Base-by-base conservation (phyloP, 2,797 vertebrate species). In the Philypnodon macrostomus region DNA sequence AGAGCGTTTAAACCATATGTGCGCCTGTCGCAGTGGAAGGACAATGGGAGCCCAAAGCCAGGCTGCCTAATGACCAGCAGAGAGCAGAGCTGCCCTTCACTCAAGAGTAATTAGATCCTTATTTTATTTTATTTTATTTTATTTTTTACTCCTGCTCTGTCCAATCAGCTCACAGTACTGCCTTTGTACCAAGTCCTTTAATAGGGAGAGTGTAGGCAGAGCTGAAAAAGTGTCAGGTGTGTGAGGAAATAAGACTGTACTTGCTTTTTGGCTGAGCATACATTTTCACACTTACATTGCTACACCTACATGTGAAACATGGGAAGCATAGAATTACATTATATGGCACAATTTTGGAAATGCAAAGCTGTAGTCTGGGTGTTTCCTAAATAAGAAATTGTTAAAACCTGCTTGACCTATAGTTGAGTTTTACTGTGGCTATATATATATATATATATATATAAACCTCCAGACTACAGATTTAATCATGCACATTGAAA, bases 41-140 rank as follows among this genome's bases (percentile, higher is more conserved):
- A 83, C 81, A 81, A 72, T 75, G 53, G 42, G 45, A 62, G 66
- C 59, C 36, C 40, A 63, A 66, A 70, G 67, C 47, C 1, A 47
- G 49, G 39, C 38, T 47, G 39, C 46, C 30, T 57, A 62, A 62
- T 67, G 72, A 69, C 66, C 75, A 78, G 66, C 63, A 73, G 78
- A 71, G 71, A 67, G 59, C 50, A 67, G 70, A 58, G 40, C 63
- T 75, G 75, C 75, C 72, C 67, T 58, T 81, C 58, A 68, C 45
- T 65, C 75, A 68, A 55, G 55, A 78, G 80, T 79, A 85, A 87
- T 79, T 68, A 77, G 82, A 88, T 83, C 78, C 70, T 71, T 78
- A n/a, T n/a, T n/a, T n/a, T n/a, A n/a, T n/a, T n/a, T n/a, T n/a
- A n/a, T n/a, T n/a, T n/a, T n/a, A n/a, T n/a, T n/a, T n/a, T n/a